Base-by-base conservation (phyloP, 2,888 invertebrate genomes). In the Ceramica pisi region DNA sequence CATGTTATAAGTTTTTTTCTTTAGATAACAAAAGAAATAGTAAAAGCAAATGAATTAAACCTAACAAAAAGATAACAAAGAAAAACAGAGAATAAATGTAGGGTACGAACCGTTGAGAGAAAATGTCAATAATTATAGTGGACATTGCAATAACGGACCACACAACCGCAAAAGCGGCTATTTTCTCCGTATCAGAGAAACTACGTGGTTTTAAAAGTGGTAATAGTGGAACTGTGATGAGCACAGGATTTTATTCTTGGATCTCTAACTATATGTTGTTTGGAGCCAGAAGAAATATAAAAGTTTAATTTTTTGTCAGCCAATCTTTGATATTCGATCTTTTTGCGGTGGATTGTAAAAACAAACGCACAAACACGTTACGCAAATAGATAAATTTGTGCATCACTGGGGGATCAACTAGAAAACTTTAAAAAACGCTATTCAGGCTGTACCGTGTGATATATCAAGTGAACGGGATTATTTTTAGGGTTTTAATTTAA, bases 51-150 rank as follows among this genome's bases (percentile, higher is more conserved):
- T 72, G 62, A 75, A 75, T 53, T 57, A 56, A 72, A 68, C 23
- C 48, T 41, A 19, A 67, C 62, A 74, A 67, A 63, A 71, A 67
- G 4, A 53, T 21, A 67, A 53, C 41, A 51, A 67, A 75, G 57
- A 26, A 64, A 64, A 63, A 75, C 38, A 67, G n/a, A 51, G 21
- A 23, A 72, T 67, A 61, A 26, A 50, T 56, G 62, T 48, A 9
- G 59, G 23, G 63, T 56, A 71, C 19, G 19, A 31, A 48, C 21
- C 16, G 57, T 53, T 60, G 55, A 44, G 35, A 31, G 74, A 71
- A 75, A 74, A 76, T 78, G 78, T 74, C 82, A 77, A 85, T 86
- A 86, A 87, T 87, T 85, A 85, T 75, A 69, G 80, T 60, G 63
- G 63, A 75, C 75, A 81, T 85, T 83, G 74, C 67, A 79, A 78